Base-by-base conservation (phyloP, 2,888 invertebrate genomes). In the Drosophila paranaensis region DNA sequence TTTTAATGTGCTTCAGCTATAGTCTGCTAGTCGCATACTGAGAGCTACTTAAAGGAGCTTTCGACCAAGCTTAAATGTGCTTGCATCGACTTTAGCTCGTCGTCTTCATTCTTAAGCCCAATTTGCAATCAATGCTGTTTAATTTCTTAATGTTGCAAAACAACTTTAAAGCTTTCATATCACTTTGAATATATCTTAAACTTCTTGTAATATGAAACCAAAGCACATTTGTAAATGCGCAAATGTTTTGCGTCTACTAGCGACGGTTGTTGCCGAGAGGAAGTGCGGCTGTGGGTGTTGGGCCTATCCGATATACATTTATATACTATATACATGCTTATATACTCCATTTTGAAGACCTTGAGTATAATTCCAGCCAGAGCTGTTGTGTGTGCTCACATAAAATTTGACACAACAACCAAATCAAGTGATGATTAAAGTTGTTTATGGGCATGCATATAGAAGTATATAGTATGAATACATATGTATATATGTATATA, bases 401-500 rank as follows among this genome's bases (percentile, higher is more conserved):
- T 60, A 11, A 48, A 71, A 53, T 43, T 72, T 35, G 60, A 54
- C 25, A 73, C 40, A 55, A 42, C 42, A 66, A 30, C 40, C 10
- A 60, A 64, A 57, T 75, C 57, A 40, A 50, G 20, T 16, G 20
- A 35, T 46, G 68, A 79, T 75, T 75, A 74, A 74, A 79, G 33
- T 58, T 60, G 60, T 58, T 63, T 62, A 48, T 60, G 53, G 25
- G 42, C 20, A 20, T 20, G 20, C 20, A 20, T 20, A 20, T 20
- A 20, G 20, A 20, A 20, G 1, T 27, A 27, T 43, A 42, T 8
- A 16, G 3, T 27, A 27, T 6, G 13, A 14, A 9, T 25, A n/a
- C 14, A 53, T 9, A 14, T 20, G 2, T 20, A n/a, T 3, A 37
- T 3, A 11, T 9, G 1, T 55, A 6, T 14, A 20, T 20, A 8